Evolutionary conservation across 2,113 vertebrate genomes (phyloP).

Genomic region (Illadopsis cleaveri): DNA sequence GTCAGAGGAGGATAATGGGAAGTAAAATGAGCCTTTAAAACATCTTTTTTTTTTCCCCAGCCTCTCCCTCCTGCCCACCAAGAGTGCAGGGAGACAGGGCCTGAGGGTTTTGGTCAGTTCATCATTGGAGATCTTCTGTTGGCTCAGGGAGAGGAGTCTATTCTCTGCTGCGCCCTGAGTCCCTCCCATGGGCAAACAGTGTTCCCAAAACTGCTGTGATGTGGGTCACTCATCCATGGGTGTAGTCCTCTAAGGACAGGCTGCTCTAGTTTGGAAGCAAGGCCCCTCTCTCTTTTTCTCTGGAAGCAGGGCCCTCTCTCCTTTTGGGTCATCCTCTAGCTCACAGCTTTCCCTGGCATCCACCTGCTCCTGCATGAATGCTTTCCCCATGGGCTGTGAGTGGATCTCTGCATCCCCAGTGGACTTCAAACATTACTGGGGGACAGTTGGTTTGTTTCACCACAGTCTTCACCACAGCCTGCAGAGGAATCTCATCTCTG

Average conservation of each 20-base stretch:
- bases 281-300: neutral
- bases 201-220: neutral
- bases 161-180: neutral
- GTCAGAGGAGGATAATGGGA: neutral
- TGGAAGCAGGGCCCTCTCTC: neutral
- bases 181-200: neutral
- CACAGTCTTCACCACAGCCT: accelerated
- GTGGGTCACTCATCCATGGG: neutral
- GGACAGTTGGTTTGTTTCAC: no score
- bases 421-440: neutral
- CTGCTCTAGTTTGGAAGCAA: neutral
- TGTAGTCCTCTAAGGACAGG: neutral
- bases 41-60: neutral
- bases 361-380: neutral
- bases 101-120: neutral
- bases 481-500: neutral
- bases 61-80: neutral
- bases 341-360: neutral
- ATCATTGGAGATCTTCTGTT: neutral
- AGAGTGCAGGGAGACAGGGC: accelerated
- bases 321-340: neutral
- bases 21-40: neutral
- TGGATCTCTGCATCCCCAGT: neutral
- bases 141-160: neutral
- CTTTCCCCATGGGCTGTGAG: neutral